A percentile compares a stretch with the other conserved stretches of the same genome.
phyloP scores from a whole-genome alignment of 2,113 vertebrate species.

The Sylvilagus bachmani region DNA sequence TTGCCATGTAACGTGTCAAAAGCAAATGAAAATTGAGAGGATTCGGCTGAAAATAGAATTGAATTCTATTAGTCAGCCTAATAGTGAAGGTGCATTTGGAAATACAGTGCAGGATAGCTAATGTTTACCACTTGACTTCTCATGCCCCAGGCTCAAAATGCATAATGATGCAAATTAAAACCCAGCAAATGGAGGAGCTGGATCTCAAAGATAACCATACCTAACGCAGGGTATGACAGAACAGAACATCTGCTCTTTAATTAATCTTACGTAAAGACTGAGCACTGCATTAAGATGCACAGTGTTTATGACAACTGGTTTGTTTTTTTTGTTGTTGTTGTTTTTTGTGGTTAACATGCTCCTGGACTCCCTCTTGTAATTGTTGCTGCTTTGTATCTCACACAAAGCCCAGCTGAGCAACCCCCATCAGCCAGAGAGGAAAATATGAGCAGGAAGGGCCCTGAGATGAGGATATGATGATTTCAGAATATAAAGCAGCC shows the following conservation, averaged over 20 bases:
- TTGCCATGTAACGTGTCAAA: constrained; percentile 86
- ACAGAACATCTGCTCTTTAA: constrained; percentile 91
- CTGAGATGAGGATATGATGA: constrained; percentile 69
- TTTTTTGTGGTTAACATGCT: constrained; percentile 82
- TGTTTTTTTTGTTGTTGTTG: constrained; percentile 74
- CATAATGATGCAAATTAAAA: constrained; percentile 90
- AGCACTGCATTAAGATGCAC: constrained; percentile 84
- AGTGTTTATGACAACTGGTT: constrained; percentile 88
- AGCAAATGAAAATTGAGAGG: constrained; percentile 87
- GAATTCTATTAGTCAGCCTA: constrained; percentile 86
- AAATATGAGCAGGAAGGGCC: constrained; percentile 73
- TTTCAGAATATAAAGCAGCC: constrained; percentile 79
- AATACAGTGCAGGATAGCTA: constrained; percentile 85
- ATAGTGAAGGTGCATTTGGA: constrained; percentile 87
- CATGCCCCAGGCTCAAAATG: constrained; percentile 89
- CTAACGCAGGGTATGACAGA: constrained; percentile 86
- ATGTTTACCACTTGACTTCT: constrained; percentile 91
- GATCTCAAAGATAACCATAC: constrained; percentile 90
- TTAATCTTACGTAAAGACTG: constrained; percentile 90
- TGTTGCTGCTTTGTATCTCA: constrained; percentile 88
- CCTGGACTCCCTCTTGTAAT: constrained; percentile 83
- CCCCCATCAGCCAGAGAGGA: constrained; percentile 80
- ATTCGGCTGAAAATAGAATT: constrained; percentile 87
- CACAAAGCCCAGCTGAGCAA: constrained; percentile 85
- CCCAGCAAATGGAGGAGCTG: constrained; percentile 85